Conservation (phyloP, 2,113 vertebrate species). For the Corythoichthys intestinalis region DNA sequence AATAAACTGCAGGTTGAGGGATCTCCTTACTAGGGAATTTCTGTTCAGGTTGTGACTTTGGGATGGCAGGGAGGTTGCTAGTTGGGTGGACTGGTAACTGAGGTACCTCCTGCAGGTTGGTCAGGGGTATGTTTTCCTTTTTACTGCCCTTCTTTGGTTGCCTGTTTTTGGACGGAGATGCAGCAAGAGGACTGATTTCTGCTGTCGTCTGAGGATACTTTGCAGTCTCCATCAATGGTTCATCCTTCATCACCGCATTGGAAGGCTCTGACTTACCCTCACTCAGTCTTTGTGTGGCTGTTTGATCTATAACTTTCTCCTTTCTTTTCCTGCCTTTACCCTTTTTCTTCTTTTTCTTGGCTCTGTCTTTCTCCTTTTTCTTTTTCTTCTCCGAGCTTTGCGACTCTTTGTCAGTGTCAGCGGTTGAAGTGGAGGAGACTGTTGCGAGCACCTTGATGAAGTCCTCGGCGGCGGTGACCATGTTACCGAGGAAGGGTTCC, state of each 20-base stretch:
- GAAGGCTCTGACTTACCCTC: constrained; percentile 59
- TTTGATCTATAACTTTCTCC: constrained; percentile 50
- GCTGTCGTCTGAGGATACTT: neutral
- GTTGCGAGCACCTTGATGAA: constrained; percentile 78
- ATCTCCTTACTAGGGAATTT: neutral
- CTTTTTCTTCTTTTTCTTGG: constrained; percentile 71
- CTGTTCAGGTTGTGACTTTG: neutral
- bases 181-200: constrained; percentile 5
- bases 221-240: constrained; percentile 32
- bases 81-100: neutral
- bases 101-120: constrained; percentile 2
- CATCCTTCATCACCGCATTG: constrained; percentile 71
- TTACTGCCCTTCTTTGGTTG: constrained; percentile 26
- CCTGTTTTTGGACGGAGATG: constrained; percentile 8
- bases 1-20: neutral
- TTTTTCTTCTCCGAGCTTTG: constrained; percentile 69
- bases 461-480: constrained; percentile 68
- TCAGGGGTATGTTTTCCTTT: constrained; percentile 24
- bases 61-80: neutral
- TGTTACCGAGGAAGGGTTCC: constrained; percentile 58
- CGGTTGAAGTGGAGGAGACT: constrained; percentile 72
- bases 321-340: constrained; percentile 66
- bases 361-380: constrained; percentile 66
- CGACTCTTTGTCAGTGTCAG: constrained; percentile 47
- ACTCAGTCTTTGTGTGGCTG: constrained; percentile 26